Percentiles rank a stretch among this genome's conserved stretches.
Evolutionary conservation across 2,113 vertebrate genomes (phyloP).

Genomic region (Anguilla rostrata): DNA sequence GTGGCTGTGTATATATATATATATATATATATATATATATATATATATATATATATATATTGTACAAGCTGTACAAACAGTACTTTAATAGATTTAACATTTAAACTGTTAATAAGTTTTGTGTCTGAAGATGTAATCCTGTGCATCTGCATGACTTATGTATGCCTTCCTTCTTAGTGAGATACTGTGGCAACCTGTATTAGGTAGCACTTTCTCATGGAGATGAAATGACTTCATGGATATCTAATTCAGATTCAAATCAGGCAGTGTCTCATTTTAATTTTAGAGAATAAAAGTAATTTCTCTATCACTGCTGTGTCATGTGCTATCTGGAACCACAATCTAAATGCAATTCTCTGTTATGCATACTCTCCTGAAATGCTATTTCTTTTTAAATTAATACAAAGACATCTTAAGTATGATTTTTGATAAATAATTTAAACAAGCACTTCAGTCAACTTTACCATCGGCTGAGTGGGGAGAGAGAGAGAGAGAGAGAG

Average conservation of each 20-base stretch:
- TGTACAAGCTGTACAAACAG: not conserved
- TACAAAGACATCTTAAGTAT: slow-evolving; percentile 62
- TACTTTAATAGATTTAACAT: not conserved
- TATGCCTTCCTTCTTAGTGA: not conserved
- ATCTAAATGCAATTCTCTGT: slow-evolving; percentile 21
- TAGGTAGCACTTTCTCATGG: slow-evolving; percentile 14
- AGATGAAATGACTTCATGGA: slow-evolving; percentile 32
- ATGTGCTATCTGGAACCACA: not conserved
- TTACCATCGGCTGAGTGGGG: slow-evolving; percentile 50
- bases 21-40: too few relatives aligned
- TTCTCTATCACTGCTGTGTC: slow-evolving; percentile 27
- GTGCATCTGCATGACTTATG: not conserved
- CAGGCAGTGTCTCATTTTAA: slow-evolving; percentile 3
- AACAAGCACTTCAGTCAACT: slow-evolving; percentile 65
- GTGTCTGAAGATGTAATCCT: not conserved
- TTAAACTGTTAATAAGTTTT: not conserved
- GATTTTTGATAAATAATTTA: slow-evolving; percentile 75
- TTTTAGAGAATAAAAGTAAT: slow-evolving; percentile 33
- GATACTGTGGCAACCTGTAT: not conserved
- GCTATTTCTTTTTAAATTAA: slow-evolving; percentile 25
- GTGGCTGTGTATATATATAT: too few relatives aligned
- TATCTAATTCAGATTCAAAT: slow-evolving; percentile 25
- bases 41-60: not conserved
- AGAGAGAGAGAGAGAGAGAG: not conserved
- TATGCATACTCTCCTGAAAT: slow-evolving; percentile 3